Evolutionary conservation across 2,797 vertebrate genomes (phyloP).

Genomic region (Babyrousa celebensis): DNA sequence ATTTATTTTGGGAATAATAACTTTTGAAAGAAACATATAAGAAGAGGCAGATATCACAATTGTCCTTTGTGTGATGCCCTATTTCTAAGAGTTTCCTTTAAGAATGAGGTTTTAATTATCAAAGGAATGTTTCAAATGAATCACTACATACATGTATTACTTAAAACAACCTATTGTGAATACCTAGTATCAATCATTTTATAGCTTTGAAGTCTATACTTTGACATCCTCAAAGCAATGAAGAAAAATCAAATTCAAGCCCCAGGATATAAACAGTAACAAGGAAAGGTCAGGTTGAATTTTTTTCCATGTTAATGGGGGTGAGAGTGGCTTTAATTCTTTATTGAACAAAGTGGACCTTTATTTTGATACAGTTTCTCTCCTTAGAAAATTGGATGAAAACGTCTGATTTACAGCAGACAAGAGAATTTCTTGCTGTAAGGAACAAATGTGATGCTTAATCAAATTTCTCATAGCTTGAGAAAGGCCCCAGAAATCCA

Average conservation of each 20-base stretch:
- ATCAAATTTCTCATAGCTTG: slow-evolving; percentile 22
- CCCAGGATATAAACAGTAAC: slow-evolving; percentile 55
- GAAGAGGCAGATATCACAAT: slow-evolving; percentile 15
- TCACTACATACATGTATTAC: slow-evolving; percentile 46
- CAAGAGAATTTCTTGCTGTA: slow-evolving; percentile 34
- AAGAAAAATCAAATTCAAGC: slow-evolving; percentile 73
- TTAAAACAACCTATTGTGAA: slow-evolving; percentile 75
- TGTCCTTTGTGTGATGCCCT: slow-evolving; percentile 57
- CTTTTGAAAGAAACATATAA: not conserved
- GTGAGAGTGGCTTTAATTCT: slow-evolving; percentile 64
- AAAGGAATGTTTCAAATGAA: slow-evolving; percentile 74
- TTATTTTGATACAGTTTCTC: slow-evolving; percentile 66
- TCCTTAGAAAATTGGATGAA: slow-evolving; percentile 63
- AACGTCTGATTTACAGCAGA: not conserved
- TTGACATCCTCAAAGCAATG: slow-evolving; percentile 80
- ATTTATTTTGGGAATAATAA: slow-evolving; percentile 21
- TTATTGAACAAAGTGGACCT: slow-evolving; percentile 68
- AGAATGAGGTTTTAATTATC: slow-evolving; percentile 72
- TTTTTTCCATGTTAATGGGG: slow-evolving; percentile 37
- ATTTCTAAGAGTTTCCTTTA: slow-evolving; percentile 62
- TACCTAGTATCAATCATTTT: slow-evolving; percentile 74
- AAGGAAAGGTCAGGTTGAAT: slow-evolving; percentile 70
- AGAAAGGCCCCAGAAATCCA: not conserved
- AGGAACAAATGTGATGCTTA: slow-evolving; percentile 4
- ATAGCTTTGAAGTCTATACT: slow-evolving; percentile 80